Evolutionary conservation across 2,113 vertebrate species (phyloP).

Genomic region (Platysteira castanea): DNA sequence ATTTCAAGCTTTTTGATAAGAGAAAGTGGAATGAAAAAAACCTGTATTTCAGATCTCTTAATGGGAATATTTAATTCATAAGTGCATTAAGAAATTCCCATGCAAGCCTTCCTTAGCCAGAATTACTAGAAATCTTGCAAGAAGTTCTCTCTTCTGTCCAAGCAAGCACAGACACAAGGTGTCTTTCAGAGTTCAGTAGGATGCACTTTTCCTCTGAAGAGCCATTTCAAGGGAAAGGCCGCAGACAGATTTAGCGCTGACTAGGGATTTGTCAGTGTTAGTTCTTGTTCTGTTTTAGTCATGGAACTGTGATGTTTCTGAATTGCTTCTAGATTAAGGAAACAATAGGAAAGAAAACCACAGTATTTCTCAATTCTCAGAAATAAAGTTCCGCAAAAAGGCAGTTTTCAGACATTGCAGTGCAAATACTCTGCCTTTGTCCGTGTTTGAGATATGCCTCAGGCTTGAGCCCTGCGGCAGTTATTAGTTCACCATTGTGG

Average conservation of each 20-base stretch:
- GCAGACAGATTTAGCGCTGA: not conserved
- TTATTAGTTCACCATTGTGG: not conserved
- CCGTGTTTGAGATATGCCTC: not conserved
- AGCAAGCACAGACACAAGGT: not conserved
- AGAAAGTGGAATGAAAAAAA: not conserved
- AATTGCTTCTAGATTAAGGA: not conserved
- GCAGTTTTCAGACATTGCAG: not conserved
- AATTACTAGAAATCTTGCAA: not conserved
- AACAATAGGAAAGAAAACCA: not conserved
- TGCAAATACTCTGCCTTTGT: not conserved
- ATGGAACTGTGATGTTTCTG: not conserved
- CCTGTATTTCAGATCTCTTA: not conserved
- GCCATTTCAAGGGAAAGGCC: accelerated
- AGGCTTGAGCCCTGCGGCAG: not conserved
- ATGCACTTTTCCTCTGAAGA: not conserved
- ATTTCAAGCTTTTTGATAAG: not conserved
- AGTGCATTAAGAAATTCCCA: not conserved
- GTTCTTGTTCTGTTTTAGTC: not conserved
- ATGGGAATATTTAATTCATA: not conserved
- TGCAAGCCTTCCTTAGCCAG: not conserved
- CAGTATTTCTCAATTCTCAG: not conserved
- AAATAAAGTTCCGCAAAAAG: not conserved
- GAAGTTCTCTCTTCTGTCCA: not conserved
- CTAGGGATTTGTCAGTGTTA: not conserved
- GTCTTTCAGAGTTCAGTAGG: not conserved